phyloP scores from a whole-genome alignment of 2,888 invertebrate genomes.

The Lasius fuliginosus region DNA sequence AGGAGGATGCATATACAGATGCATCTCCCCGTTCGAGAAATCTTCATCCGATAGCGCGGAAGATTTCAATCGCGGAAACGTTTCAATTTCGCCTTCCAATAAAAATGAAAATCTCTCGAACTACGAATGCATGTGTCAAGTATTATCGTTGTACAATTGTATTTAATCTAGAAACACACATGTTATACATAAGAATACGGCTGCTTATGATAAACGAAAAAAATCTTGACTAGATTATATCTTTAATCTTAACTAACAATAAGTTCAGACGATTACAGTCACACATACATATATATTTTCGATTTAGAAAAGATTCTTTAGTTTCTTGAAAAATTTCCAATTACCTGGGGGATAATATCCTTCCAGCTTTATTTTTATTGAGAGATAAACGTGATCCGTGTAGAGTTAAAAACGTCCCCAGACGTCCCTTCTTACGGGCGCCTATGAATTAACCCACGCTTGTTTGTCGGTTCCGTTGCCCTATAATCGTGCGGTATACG shows the following conservation, averaged over 20 bases:
- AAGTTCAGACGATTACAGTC: background rate
- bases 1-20: background rate
- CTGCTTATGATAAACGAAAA: background rate
- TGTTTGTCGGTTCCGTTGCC: conserved; percentile 81
- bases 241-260: too few relatives aligned
- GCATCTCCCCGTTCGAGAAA: background rate
- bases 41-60: background rate
- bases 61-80: background rate
- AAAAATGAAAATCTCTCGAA: background rate
- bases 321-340: conserved; percentile 12
- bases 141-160: background rate
- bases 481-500: conserved; percentile 79
- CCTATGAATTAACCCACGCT: conserved; percentile 79
- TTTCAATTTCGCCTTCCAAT: background rate
- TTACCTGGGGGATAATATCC: background rate
- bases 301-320: background rate
- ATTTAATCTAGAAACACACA: background rate
- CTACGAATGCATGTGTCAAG: background rate
- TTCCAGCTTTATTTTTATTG: background rate
- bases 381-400: background rate
- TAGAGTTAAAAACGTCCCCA: background rate
- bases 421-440: conserved; percentile 58
- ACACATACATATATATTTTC: background rate
- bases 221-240: background rate
- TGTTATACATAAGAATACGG: background rate